A percentile compares a stretch with the other conserved stretches of the same genome.
Conservation (phyloP, 2,113 vertebrate species). For the Rhadina sibilatrix region DNA sequence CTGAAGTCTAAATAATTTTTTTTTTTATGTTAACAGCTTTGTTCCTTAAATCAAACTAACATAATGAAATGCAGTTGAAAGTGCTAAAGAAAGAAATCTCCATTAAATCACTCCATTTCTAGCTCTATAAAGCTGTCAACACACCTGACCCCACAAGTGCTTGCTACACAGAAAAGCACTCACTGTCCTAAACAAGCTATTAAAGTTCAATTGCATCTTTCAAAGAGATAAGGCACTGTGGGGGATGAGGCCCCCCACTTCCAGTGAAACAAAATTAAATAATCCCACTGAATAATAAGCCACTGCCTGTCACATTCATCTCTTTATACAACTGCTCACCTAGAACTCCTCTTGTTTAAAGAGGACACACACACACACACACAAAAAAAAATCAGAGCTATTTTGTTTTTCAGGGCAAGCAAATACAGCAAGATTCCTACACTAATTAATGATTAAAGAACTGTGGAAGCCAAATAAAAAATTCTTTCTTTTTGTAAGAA, state of each 20-base stretch:
- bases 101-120: neutral
- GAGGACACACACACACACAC: neutral
- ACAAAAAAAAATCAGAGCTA: neutral
- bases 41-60: neutral
- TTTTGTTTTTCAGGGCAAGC: neutral
- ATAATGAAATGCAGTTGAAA: neutral
- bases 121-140: neutral
- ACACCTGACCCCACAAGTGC: neutral
- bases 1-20: neutral
- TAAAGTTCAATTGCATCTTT: neutral
- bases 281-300: neutral
- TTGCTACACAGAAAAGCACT: neutral
- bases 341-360: neutral
- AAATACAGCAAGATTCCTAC: neutral
- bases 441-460: constrained; percentile 1
- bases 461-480: neutral
- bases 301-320: neutral
- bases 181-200: neutral
- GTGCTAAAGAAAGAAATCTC: neutral
- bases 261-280: neutral
- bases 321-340: neutral
- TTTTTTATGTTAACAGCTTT: neutral
- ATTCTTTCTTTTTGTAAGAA: neutral
- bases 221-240: neutral
- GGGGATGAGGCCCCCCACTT: neutral